These are phyloP conservation scores for Sander lucioperca DNA, from an alignment of 2,113 vertebrate species.

Conservation along the genomic window DNA sequence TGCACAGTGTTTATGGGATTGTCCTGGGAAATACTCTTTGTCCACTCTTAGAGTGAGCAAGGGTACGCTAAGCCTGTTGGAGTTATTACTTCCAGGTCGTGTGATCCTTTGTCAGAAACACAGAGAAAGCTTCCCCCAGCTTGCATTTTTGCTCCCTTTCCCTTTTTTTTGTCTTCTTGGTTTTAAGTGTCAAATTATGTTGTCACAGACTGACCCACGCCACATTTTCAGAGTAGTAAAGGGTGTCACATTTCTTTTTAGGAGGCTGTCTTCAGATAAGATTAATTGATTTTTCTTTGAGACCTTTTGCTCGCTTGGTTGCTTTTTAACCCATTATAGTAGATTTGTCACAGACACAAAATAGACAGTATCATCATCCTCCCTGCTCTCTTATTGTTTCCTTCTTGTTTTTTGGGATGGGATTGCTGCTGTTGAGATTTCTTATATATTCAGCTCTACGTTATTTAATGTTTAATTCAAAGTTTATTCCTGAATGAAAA, in stretches of 20 bases:
- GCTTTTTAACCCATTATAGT: neutral
- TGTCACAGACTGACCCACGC: neutral
- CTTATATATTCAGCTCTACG: neutral
- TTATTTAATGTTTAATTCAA: neutral
- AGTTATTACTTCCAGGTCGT: slow-evolving; percentile 74
- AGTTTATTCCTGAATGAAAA: neutral
- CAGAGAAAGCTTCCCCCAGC: neutral
- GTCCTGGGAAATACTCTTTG: slow-evolving; percentile 9
- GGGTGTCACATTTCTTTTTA: neutral
- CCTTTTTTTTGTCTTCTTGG: neutral
- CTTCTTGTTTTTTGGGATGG: no score
- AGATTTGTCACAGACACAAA: neutral
- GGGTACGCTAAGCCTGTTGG: slow-evolving; percentile 16
- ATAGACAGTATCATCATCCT: neutral
- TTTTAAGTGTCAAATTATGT: neutral
- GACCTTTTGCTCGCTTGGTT: neutral
- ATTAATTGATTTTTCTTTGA: slow-evolving; percentile 9
- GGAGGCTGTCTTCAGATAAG: neutral
- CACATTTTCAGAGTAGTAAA: neutral
- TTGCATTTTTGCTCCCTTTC: slow-evolving; percentile 7
- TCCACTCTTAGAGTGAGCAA: slow-evolving; percentile 10
- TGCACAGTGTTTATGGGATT: neutral
- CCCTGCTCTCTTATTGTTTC: neutral
- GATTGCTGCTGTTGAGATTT: neutral
- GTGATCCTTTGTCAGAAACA: slow-evolving; percentile 60